Evolutionary conservation across 1,140 invertebrate genomes (phyloP).

Genomic region (Linepithema humile): DNA sequence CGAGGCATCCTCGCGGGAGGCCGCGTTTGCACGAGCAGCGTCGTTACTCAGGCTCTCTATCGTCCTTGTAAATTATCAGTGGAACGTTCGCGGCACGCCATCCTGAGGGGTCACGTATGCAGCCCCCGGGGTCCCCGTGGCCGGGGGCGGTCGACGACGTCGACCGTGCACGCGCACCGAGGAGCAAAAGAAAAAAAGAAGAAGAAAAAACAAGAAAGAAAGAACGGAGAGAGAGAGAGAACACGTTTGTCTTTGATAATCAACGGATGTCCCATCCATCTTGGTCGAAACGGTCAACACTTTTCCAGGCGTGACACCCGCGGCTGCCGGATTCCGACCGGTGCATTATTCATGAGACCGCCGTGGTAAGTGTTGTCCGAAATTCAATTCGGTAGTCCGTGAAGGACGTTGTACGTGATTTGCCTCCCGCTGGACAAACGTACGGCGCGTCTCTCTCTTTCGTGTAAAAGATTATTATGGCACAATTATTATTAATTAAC

Average conservation of each 20-base stretch:
- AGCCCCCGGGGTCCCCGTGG: background rate
- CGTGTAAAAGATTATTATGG: background rate
- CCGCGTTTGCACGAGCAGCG: conserved; percentile 37
- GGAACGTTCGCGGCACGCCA: conserved; percentile 49
- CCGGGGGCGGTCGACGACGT: conserved; percentile 16
- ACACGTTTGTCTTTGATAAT: conserved; percentile 72
- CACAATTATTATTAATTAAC: conserved; percentile 14
- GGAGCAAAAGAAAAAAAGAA: conserved; percentile 6
- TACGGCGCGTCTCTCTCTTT: background rate
- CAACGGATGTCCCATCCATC: conserved; percentile 69
- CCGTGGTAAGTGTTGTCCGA: conserved; percentile 73
- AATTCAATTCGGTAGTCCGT: conserved; percentile 73
- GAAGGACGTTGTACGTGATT: conserved; percentile 71
- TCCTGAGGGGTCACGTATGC: conserved; percentile 34
- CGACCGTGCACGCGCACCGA: background rate
- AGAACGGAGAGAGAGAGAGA: conserved; percentile 38
- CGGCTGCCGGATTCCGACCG: conserved; percentile 38
- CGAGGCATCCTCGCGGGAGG: conserved; percentile 32
- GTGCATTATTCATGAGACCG: conserved; percentile 71
- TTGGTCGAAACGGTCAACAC: conserved; percentile 71
- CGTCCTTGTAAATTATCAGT: conserved; percentile 54
- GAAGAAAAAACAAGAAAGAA: background rate
- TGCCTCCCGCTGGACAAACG: conserved; percentile 63
- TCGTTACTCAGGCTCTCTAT: conserved; percentile 49
- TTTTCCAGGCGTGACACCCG: conserved; percentile 65